Evolutionary conservation across 2,113 vertebrate genomes (phyloP).

Genomic region (Eretmochelys imbricata): DNA sequence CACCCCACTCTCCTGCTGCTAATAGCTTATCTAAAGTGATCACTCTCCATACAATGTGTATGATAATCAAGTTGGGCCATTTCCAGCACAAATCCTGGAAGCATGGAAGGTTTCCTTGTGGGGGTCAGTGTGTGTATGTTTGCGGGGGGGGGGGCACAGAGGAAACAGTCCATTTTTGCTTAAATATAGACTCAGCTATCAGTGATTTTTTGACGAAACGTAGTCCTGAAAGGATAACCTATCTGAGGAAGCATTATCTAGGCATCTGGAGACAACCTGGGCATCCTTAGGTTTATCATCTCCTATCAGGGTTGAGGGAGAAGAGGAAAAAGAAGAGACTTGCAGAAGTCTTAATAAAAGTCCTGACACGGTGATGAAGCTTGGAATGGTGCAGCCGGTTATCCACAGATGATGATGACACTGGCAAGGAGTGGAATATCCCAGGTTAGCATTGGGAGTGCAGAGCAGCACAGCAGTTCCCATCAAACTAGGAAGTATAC

Average conservation of each 20-base stretch:
- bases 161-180: not conserved
- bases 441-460: not conserved
- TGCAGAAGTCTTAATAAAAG: not conserved
- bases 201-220: not conserved
- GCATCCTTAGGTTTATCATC: not conserved
- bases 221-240: not conserved
- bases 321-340: not conserved
- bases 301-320: not conserved
- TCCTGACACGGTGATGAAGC: not conserved
- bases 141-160: not conserved
- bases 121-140: no score
- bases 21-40: no score
- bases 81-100: not conserved
- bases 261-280: not conserved
- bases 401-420: not conserved
- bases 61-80: no score
- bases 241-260: not conserved
- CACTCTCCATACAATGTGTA: no score
- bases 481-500: not conserved
- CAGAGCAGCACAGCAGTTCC: not conserved
- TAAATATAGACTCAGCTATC: not conserved
- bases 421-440: not conserved
- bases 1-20: no score
- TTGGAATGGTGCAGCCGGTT: not conserved
- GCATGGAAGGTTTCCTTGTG: not conserved